Evolutionary conservation across 2,797 vertebrate species (phyloP), one percentile per base, ranked within the genome.

Genomic region (Onychomys torridus): DNA sequence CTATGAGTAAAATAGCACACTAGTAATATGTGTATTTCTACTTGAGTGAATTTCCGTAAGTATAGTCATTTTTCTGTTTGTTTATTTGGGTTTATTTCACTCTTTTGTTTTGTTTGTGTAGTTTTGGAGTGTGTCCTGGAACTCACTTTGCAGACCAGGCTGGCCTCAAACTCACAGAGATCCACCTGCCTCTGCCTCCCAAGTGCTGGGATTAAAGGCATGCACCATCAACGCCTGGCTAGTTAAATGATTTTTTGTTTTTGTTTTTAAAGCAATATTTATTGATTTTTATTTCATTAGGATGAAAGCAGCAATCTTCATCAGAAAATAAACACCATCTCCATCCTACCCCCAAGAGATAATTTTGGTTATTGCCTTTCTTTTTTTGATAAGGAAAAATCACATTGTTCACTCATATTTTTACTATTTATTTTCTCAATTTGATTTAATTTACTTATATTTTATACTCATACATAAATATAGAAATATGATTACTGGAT

Each of bases 241-340:
- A 5, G 46, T 46, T 46, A 46, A 46, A 46, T 46, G n/a, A 46
- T 46, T 46, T 46, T 46, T 46, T 46, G 6, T 46, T 46, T 46
- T 46, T 97, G 55, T 95, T 97, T 97, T 89, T 34, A 96, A 94
- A 90, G 55, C 89, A 93, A 90, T 61, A 93, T 97, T 81, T 95
- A 95, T 96, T 97, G 61, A 40, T 93, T 96, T n/a, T 91, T 97
- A 97, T 96, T 96, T 95, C 40, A 92, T 97, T 91, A 91, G 91
- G 75, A 94, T 93, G 67, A 94, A 95, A 95, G 77, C 89, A 94
- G 87, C 46, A 95, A 46, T 82, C 93, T 14, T 84, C 65, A 94
- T 94, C 79, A 75, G 73, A 90, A 94, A 96, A 85, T 90, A 86
- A 92, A 67, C 21, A 95, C 76, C 43, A 88, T 13, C 29, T 71